Percentiles rank a stretch among this genome's conserved stretches.
Conservation (phyloP, 1,140 invertebrate species). For the Sycophaga agraensis region DNA sequence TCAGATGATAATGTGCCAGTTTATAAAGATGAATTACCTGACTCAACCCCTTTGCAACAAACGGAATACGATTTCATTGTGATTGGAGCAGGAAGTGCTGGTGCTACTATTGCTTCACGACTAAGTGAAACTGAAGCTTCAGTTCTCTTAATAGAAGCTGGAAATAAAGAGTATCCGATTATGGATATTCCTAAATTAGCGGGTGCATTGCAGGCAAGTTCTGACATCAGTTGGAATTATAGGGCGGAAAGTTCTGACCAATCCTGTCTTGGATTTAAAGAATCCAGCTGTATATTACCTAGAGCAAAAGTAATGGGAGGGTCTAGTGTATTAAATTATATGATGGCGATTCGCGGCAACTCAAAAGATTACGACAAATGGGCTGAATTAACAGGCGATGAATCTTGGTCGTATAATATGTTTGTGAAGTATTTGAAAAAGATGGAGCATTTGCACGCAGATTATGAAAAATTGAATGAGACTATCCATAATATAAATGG, state of each 20-base stretch:
- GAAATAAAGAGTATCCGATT: background rate
- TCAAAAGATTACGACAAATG: conserved; percentile 54
- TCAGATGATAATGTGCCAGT: background rate
- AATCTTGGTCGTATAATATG: conserved; percentile 63
- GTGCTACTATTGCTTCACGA: conserved; percentile 67
- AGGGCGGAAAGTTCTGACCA: background rate
- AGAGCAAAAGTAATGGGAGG: conserved; percentile 16
- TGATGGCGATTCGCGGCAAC: conserved; percentile 41
- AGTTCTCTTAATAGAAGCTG: conserved; percentile 15
- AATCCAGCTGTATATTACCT: background rate
- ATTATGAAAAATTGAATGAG: background rate
- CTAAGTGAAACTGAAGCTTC: conserved; percentile 62
- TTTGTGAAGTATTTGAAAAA: conserved; percentile 60
- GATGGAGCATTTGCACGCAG: conserved; percentile 41
- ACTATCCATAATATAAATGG: conserved; percentile 7
- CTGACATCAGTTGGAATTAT: conserved; percentile 4
- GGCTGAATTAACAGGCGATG: conserved; percentile 53
- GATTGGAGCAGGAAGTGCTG: conserved; percentile 68
- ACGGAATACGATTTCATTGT: conserved; percentile 59
- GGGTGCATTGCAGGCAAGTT: background rate
- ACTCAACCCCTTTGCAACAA: background rate
- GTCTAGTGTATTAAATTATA: background rate
- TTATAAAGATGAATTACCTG: conserved; percentile 17
- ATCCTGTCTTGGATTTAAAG: background rate
- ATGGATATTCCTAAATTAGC: conserved; percentile 3